phyloP scores from a whole-genome alignment of 2,888 invertebrate genomes.

The Amaurobius ferox region DNA sequence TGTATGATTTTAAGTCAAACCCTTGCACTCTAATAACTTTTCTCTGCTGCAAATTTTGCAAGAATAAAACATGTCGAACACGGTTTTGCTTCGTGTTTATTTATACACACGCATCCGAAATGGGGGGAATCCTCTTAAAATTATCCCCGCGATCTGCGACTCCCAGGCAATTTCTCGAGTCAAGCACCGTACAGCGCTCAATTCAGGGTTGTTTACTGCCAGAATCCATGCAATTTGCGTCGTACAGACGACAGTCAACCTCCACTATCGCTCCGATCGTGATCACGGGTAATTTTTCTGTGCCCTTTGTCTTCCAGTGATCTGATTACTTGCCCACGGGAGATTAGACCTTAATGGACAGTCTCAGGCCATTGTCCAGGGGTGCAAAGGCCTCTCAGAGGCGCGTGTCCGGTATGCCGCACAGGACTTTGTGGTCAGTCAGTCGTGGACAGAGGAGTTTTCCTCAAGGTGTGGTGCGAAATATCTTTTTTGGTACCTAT shows the following conservation, averaged over 20 bases:
- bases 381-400: constrained; percentile 45
- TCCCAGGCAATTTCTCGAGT: constrained; percentile 10
- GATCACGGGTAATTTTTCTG: constrained; percentile 15
- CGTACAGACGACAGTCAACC: not conserved
- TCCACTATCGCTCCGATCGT: not conserved
- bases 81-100: not conserved
- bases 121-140: not conserved
- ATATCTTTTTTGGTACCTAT: not conserved
- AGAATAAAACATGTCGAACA: too few species aligned
- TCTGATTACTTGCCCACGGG: constrained; percentile 53
- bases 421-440: constrained; percentile 4
- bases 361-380: constrained; percentile 61
- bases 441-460: not conserved
- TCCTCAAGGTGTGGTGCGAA: constrained; percentile 10
- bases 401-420: constrained; percentile 36
- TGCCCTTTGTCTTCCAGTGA: constrained; percentile 54
- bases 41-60: too few species aligned
- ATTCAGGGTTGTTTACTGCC: constrained; percentile 4
- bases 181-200: not conserved
- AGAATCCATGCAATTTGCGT: constrained; percentile 9
- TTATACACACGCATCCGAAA: not conserved
- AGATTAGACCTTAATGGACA: constrained; percentile 56
- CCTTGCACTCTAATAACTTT: too few species aligned
- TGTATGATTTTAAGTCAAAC: too few species aligned
- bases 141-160: not conserved